These are phyloP conservation scores for Buathra laborator DNA, from an alignment of 2,888 invertebrate species.

Conservation along the genomic window DNA sequence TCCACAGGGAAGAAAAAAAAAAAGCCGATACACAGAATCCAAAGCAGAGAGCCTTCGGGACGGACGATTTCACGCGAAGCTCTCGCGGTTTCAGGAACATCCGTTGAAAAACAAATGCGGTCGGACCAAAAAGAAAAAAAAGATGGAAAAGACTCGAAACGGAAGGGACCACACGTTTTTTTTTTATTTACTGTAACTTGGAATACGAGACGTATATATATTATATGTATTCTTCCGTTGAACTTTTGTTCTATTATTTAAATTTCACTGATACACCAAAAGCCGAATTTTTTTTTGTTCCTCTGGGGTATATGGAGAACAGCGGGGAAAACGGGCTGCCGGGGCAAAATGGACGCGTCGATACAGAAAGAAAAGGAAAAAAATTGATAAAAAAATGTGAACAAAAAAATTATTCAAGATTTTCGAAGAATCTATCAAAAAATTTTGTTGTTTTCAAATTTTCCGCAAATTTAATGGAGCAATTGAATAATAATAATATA, in stretches of 20 bases:
- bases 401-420: too few relatives aligned
- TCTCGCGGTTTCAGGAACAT: constrained; percentile 5
- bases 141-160: background rate
- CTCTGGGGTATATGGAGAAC: too few relatives aligned
- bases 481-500: too few relatives aligned
- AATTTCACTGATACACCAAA: constrained; percentile 50
- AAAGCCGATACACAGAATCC: background rate
- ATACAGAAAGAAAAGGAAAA: too few relatives aligned
- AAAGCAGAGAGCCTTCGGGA: background rate
- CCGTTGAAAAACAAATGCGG: constrained; percentile 45
- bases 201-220: background rate
- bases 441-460: too few relatives aligned
- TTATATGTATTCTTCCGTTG: constrained; percentile 39
- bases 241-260: constrained; percentile 60
- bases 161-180: constrained; percentile 38
- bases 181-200: constrained; percentile 28
- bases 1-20: background rate
- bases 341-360: too few relatives aligned
- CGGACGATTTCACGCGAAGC: background rate
- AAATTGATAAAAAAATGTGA: too few relatives aligned
- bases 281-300: too few relatives aligned
- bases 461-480: too few relatives aligned
- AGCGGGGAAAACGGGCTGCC: too few relatives aligned
- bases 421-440: too few relatives aligned
- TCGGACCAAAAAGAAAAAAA: constrained; percentile 1